Percentiles rank a stretch among this genome's conserved stretches.
These are phyloP conservation scores for Pocota personata DNA, from an alignment of 2,888 invertebrate genomes.

Conservation along the genomic window DNA sequence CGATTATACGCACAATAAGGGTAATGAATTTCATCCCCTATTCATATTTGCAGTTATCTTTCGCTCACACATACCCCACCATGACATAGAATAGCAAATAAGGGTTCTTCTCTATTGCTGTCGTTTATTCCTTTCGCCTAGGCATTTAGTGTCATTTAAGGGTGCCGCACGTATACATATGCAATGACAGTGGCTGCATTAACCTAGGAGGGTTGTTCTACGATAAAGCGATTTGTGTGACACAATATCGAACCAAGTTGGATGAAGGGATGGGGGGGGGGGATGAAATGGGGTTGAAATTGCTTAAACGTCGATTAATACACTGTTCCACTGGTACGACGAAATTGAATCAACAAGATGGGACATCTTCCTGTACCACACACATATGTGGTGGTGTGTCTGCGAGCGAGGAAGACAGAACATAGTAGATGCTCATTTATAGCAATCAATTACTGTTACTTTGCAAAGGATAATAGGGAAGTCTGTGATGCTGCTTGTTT, in stretches of 20 bases:
- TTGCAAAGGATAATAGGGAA: slow-evolving; percentile 63
- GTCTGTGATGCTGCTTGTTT: slow-evolving; percentile 70
- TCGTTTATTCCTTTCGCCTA: slow-evolving; percentile 29
- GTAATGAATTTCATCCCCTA: slow-evolving; percentile 77
- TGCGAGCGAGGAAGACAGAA: slow-evolving; percentile 31
- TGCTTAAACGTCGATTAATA: slow-evolving; percentile 72
- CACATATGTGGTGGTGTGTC: not conserved
- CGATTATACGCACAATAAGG: slow-evolving; percentile 78
- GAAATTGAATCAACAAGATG: slow-evolving; percentile 73
- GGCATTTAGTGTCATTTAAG: slow-evolving; percentile 41
- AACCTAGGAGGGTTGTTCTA: slow-evolving; percentile 52
- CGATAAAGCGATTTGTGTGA: slow-evolving; percentile 71
- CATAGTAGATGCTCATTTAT: slow-evolving; percentile 65
- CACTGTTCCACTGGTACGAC: slow-evolving; percentile 62
- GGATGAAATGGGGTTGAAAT: slow-evolving; percentile 66
- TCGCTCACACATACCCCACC: slow-evolving; percentile 43
- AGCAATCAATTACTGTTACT: slow-evolving; percentile 73
- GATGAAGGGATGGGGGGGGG: not conserved
- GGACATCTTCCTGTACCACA: slow-evolving; percentile 49
- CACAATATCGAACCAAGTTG: slow-evolving; percentile 43
- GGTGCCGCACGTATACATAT: slow-evolving; percentile 37
- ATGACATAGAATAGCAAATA: slow-evolving; percentile 34
- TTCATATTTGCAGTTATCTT: slow-evolving; percentile 73
- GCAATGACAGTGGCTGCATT: slow-evolving; percentile 13
- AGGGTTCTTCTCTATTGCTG: slow-evolving; percentile 18